Percentiles rank a stretch among this genome's conserved stretches.
These are phyloP conservation scores for Leuciscus waleckii DNA, from an alignment of 2,797 vertebrate genomes.

Conservation along the genomic window DNA sequence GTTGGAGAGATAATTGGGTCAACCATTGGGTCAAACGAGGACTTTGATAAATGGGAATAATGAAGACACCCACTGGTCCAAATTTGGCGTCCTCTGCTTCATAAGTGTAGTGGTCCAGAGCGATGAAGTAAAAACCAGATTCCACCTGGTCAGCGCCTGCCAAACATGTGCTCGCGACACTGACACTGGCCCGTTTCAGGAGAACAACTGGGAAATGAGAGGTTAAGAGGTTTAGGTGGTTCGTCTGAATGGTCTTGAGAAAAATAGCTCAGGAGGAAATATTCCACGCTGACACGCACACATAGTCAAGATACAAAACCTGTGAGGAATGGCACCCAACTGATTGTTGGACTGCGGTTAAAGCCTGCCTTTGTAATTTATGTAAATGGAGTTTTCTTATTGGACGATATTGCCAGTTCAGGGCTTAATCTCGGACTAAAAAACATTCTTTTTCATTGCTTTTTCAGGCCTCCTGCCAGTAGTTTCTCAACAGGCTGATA, in stretches of 20 bases:
- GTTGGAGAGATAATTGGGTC: not conserved
- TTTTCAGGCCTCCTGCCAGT: slow-evolving; percentile 18
- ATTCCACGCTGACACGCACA: not conserved
- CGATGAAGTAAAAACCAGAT: slow-evolving; percentile 94
- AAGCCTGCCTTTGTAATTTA: slow-evolving; percentile 21
- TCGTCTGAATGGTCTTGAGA: not conserved
- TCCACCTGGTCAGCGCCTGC: slow-evolving; percentile 92
- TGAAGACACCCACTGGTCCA: slow-evolving; percentile 86
- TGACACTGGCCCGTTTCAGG: slow-evolving; percentile 88
- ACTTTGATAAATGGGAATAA: not conserved
- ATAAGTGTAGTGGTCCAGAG: slow-evolving; percentile 94
- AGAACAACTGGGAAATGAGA: slow-evolving; percentile 78
- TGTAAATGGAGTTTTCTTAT: not conserved
- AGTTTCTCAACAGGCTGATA: slow-evolving; percentile 11
- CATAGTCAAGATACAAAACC: not conserved
- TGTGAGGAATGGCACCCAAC: not conserved
- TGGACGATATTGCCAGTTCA: not conserved
- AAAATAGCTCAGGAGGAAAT: not conserved
- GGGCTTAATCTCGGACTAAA: not conserved
- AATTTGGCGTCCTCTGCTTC: slow-evolving; percentile 91
- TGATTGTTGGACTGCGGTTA: slow-evolving; percentile 11
- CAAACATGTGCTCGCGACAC: slow-evolving; percentile 91
- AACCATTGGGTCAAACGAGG: not conserved
- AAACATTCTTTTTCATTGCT: slow-evolving; percentile 12
- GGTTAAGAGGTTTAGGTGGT: not conserved